Percentiles rank a stretch among this genome's conserved stretches.
phyloP scores from a whole-genome alignment of 2,113 vertebrate genomes.

The Oncorhynchus nerka region DNA sequence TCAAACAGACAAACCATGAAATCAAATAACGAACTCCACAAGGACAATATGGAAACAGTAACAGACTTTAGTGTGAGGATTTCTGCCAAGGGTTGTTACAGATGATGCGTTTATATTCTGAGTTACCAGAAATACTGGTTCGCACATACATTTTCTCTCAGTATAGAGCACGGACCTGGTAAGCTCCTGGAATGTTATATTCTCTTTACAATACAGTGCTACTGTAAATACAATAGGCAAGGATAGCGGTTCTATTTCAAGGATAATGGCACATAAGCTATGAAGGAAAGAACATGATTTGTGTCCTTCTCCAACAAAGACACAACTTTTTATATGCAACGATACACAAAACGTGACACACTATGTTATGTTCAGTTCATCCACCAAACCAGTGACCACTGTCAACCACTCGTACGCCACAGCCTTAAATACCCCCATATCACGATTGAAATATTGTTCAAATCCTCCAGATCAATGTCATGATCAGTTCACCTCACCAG shows the following conservation, averaged over 20 bases:
- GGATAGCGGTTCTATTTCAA: neutral
- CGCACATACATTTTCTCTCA: neutral
- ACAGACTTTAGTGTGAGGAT: neutral
- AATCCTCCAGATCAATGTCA: no score
- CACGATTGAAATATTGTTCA: no score
- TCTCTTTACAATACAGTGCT: neutral
- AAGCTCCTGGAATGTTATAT: neutral
- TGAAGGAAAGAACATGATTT: neutral
- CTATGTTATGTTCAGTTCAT: no score
- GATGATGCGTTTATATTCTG: neutral
- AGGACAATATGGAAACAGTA: neutral
- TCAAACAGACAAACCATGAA: no score
- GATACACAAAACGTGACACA: no score
- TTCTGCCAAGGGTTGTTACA: neutral
- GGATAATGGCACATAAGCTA: constrained; percentile 12
- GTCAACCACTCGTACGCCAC: no score
- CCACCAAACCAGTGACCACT: no score
- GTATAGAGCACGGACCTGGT: neutral
- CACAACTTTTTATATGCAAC: no score
- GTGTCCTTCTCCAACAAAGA: no score
- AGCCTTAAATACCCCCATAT: no score
- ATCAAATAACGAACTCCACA: no score
- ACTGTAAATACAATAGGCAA: neutral
- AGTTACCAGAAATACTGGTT: neutral
- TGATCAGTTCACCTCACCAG: no score